Percentiles rank a stretch among this genome's conserved stretches.
phyloP scores from a whole-genome alignment of 2,797 vertebrate genomes.

The Gambusia yucatana region DNA sequence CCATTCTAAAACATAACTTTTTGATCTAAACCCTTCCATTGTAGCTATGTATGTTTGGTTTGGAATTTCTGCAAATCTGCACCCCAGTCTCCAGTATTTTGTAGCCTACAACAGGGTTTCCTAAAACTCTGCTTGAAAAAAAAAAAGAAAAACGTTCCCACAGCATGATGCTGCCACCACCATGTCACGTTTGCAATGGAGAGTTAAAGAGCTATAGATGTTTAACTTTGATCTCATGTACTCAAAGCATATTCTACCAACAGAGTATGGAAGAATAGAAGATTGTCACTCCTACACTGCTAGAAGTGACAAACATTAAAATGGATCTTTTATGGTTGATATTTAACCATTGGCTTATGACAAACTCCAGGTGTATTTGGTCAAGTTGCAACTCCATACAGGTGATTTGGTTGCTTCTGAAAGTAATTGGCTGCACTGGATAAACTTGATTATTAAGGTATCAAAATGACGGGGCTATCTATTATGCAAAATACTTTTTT shows the following conservation, averaged over 20 bases:
- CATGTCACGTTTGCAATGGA: background rate
- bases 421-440: background rate
- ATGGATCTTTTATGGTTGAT: background rate
- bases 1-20: background rate
- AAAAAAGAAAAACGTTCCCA: background rate
- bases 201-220: background rate
- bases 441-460: background rate
- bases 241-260: background rate
- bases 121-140: background rate
- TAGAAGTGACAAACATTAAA: background rate
- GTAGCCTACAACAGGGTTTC: background rate
- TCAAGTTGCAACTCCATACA: background rate
- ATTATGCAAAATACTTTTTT: background rate
- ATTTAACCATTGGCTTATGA: background rate
- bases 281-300: too few relatives aligned
- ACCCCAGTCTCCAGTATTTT: background rate
- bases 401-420: background rate
- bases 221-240: background rate
- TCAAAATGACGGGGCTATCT: background rate
- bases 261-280: too few relatives aligned
- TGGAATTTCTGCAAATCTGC: background rate
- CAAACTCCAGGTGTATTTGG: background rate
- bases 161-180: background rate
- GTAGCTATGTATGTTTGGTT: background rate
- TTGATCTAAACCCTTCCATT: background rate